Base-by-base conservation (phyloP, 2,113 vertebrate species). In the Campylorhamphus procurvoides region DNA sequence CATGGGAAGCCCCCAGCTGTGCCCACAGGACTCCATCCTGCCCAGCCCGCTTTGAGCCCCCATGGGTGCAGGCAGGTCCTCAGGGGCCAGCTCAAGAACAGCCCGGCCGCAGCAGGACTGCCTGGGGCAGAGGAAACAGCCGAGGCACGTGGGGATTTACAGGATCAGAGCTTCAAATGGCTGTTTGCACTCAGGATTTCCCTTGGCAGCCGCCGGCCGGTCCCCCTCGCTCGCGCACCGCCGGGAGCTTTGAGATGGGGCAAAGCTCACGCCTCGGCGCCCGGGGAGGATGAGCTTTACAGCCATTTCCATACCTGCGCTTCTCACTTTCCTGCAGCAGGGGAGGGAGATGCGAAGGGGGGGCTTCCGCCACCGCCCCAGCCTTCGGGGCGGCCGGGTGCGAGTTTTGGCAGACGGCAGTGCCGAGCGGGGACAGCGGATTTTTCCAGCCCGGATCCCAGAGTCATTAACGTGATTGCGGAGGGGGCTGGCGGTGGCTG, bases 151-250 rank as follows among this genome's bases (percentile, higher is more conserved):
- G 40, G 31, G 62, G 78, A 60, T 89, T 84, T 87, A 77, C 83
- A 92, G 73, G 81, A 69, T 78, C 83, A 46, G 84, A 47, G 63
- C 84, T 94, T 84, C 86, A 84, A 90, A 85, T 68, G 37, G 62
- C 90, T 83, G 79, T 87, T 80, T 74, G 93, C 77, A 15, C 60
- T 84, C 94, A 96, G 93, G 96, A 97, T 96, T 96, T 95, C 95
- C 95, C 95, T 93, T 92, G 96, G 96, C 95, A 94, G 95, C 80
- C 23, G 23, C 71, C n/a, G 8, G 35, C 90, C 31, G 12, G 93
- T 62, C 80, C 71, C 3, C 7, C 87, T 93, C 28, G 14, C 96
- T 82, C 69, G 17, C 25, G 6, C 13, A 68, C 68, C 22, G 25
- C 31, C 47, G 3, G 69, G 69, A 87, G 64, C 74, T 84, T 40